Conservation (phyloP, 1,140 invertebrate species). For the Camponotus floridanus region DNA sequence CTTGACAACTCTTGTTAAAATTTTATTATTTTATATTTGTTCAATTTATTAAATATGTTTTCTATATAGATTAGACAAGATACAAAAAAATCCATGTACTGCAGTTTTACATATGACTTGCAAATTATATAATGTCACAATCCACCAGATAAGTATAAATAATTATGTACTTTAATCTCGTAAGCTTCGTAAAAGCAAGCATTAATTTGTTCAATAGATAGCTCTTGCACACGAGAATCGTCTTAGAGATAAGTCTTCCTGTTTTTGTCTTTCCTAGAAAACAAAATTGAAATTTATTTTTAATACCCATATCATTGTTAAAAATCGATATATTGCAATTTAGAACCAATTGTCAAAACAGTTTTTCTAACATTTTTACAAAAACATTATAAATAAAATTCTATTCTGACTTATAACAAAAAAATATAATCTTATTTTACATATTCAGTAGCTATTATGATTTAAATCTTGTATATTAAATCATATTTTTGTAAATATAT, state of each 20-base stretch:
- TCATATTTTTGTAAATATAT: too few species aligned
- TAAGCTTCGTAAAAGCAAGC: constrained; percentile 9
- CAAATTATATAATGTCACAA: constrained; percentile 4
- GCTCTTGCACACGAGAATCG: constrained; percentile 8
- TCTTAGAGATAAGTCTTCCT: constrained; percentile 37
- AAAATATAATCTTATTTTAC: too few species aligned
- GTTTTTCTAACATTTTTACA: too few species aligned
- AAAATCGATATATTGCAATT: not conserved
- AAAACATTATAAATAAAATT: too few species aligned
- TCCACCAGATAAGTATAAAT: not conserved
- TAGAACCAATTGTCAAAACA: not conserved
- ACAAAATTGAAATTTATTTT: not conserved
- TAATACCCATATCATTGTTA: not conserved
- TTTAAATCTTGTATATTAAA: too few species aligned
- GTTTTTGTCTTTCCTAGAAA: constrained; percentile 19
- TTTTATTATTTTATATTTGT: too few species aligned
- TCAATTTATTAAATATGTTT: not conserved
- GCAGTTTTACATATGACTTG: not conserved
- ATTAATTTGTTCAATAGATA: constrained; percentile 37
- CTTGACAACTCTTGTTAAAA: not conserved
- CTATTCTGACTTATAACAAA: too few species aligned
- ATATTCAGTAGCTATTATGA: too few species aligned
- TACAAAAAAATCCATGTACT: not conserved
- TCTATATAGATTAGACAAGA: not conserved
- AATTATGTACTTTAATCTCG: not conserved